Conservation (phyloP, 2,113 vertebrate species). For the Vulpes ferrilata region DNA sequence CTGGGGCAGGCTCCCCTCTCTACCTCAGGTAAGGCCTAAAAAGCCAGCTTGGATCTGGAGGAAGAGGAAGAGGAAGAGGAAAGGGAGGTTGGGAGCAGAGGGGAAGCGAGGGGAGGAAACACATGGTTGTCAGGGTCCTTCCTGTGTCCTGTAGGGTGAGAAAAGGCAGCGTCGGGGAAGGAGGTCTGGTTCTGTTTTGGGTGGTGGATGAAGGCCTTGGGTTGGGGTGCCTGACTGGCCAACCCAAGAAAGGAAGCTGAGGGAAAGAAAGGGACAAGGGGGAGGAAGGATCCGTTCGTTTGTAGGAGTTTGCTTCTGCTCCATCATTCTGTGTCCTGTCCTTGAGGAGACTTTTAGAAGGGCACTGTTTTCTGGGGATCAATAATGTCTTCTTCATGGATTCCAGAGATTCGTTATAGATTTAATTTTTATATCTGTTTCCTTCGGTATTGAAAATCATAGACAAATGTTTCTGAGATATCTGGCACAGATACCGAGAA, state of each 20-base stretch:
- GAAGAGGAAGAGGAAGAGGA: not conserved
- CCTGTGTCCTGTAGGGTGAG: not conserved
- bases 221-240: not conserved
- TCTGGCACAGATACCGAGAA: not conserved
- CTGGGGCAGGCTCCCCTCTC: slow-evolving; percentile 53
- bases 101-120: accelerated
- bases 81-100: too few relatives aligned
- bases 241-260: not conserved
- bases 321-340: not conserved
- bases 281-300: not conserved
- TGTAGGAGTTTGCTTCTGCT: not conserved
- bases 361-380: not conserved
- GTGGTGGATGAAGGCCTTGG: not conserved
- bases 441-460: not conserved
- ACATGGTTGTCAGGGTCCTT: not conserved
- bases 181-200: not conserved
- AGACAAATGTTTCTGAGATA: not conserved
- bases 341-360: not conserved
- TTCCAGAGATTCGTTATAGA: not conserved
- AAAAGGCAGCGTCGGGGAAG: not conserved
- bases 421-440: not conserved
- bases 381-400: not conserved
- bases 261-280: not conserved
- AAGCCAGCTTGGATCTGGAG: not conserved
- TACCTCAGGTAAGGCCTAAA: slow-evolving; percentile 67